Evolutionary conservation across 2,888 invertebrate genomes (phyloP).

Genomic region (Lochmaea crataegi): DNA sequence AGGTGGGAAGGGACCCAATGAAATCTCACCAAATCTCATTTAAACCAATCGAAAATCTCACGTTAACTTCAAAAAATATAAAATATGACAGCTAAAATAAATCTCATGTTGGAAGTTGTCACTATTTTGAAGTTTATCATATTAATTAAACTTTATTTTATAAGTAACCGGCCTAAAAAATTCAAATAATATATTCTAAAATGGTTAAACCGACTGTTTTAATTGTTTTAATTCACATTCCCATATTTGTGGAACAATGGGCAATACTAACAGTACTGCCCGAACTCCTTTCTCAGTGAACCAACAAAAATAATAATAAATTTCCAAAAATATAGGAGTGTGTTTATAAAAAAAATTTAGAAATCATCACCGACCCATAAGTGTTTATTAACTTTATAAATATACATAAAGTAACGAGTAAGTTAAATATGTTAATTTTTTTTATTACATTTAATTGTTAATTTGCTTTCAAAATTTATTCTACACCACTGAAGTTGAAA

Average conservation of each 20-base stretch:
- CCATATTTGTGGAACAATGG: slow-evolving; percentile 16
- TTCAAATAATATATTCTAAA: not conserved
- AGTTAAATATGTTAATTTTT: slow-evolving; percentile 2
- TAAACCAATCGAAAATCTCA: too few relatives aligned
- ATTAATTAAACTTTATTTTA: too few relatives aligned
- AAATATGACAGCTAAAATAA: too few relatives aligned
- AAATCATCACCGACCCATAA: not conserved
- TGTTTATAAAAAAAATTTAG: not conserved
- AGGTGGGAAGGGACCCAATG: too few relatives aligned
- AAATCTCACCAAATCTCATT: too few relatives aligned
- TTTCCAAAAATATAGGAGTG: not conserved
- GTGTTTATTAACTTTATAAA: too few relatives aligned
- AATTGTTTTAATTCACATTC: slow-evolving; percentile 13
- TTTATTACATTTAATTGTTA: slow-evolving; percentile 4
- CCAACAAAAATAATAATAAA: slow-evolving; percentile 4
- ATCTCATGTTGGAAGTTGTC: too few relatives aligned
- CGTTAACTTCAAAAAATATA: too few relatives aligned
- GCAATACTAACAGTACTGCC: slow-evolving; percentile 17
- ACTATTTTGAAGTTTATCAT: too few relatives aligned
- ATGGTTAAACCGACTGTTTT: not conserved
- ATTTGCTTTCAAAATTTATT: not conserved
- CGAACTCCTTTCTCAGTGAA: slow-evolving; percentile 7
- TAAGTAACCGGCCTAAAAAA: not conserved
- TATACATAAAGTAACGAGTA: too few relatives aligned
- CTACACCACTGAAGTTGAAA: slow-evolving; percentile 7